Conservation (phyloP, 2,888 invertebrate species). For the Dascillus cervinus region DNA sequence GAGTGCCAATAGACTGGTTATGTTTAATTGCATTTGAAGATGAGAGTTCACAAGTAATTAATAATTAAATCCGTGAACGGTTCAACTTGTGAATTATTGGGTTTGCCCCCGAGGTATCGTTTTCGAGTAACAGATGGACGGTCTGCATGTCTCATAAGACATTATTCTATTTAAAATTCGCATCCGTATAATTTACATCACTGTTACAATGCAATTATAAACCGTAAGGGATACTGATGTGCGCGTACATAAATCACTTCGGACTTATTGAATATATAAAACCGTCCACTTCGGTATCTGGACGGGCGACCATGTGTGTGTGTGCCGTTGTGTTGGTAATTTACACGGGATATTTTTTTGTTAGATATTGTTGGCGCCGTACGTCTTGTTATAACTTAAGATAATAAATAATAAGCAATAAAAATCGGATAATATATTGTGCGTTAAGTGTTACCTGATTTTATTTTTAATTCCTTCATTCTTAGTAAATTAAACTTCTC, state of each 20-base stretch:
- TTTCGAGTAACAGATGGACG: background rate
- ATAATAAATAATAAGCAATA: conserved; percentile 13
- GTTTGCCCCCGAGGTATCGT: conserved; percentile 17
- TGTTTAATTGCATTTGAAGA: conserved; percentile 33
- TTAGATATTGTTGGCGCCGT: conserved; percentile 28
- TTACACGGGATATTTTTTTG: conserved; percentile 23
- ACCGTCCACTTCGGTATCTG: conserved; percentile 24
- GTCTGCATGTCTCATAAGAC: too few species aligned
- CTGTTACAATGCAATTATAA: conserved; percentile 29
- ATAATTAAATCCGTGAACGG: conserved; percentile 29
- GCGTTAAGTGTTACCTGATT: conserved; percentile 1
- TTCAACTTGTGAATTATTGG: conserved; percentile 29
- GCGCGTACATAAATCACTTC: conserved; percentile 26
- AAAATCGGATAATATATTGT: conserved; percentile 11
- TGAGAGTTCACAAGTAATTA: conserved; percentile 33
- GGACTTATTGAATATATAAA: conserved; percentile 30
- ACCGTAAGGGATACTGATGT: conserved; percentile 26
- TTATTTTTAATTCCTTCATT: too few species aligned
- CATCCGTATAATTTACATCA: too few species aligned
- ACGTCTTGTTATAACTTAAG: conserved; percentile 19
- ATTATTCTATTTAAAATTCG: too few species aligned
- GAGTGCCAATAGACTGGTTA: conserved; percentile 24
- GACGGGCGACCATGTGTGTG: conserved; percentile 20
- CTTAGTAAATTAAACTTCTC: conserved; percentile 8
- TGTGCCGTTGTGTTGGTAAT: conserved; percentile 23